Evolutionary conservation across 1,140 invertebrate species (phyloP).

Genomic region (Lasioglossum albipes): DNA sequence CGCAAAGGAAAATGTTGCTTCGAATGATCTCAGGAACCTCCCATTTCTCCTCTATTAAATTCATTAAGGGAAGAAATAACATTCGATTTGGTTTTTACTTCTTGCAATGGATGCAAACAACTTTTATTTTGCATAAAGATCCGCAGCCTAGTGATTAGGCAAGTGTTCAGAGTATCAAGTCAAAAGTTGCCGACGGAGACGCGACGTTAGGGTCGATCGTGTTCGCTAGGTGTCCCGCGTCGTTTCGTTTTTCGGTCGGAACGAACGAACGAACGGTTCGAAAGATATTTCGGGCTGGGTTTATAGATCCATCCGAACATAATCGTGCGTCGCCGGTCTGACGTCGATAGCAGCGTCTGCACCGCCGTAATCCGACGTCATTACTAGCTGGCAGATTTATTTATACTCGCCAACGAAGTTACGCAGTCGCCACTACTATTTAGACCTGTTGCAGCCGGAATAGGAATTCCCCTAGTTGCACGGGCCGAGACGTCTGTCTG

Average conservation of each 20-base stretch:
- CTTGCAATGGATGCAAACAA: too few species aligned
- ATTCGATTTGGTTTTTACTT: too few species aligned
- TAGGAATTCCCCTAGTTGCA: conserved; percentile 30
- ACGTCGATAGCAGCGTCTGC: conserved; percentile 31
- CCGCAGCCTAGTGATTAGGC: too few species aligned
- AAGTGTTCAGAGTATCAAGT: too few species aligned
- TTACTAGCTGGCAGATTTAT: conserved; percentile 32
- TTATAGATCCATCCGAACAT: conserved; percentile 2
- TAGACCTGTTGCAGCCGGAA: conserved; percentile 52
- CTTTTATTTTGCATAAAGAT: too few species aligned
- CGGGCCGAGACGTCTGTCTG: neutral
- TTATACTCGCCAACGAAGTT: conserved; percentile 35
- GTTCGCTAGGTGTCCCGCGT: neutral
- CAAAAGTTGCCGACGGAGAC: neutral
- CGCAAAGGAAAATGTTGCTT: too few species aligned
- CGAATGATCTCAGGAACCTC: too few species aligned
- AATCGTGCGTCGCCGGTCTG: conserved; percentile 20
- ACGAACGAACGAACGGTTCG: neutral
- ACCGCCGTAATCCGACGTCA: conserved; percentile 29
- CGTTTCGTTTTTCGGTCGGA: neutral
- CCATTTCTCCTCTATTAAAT: too few species aligned
- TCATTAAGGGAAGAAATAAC: too few species aligned
- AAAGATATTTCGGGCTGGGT: conserved; percentile 24
- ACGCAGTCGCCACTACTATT: conserved; percentile 20
- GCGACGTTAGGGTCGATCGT: neutral